Conservation (phyloP, 2,113 vertebrate species). For the Hippopotamus amphibius region DNA sequence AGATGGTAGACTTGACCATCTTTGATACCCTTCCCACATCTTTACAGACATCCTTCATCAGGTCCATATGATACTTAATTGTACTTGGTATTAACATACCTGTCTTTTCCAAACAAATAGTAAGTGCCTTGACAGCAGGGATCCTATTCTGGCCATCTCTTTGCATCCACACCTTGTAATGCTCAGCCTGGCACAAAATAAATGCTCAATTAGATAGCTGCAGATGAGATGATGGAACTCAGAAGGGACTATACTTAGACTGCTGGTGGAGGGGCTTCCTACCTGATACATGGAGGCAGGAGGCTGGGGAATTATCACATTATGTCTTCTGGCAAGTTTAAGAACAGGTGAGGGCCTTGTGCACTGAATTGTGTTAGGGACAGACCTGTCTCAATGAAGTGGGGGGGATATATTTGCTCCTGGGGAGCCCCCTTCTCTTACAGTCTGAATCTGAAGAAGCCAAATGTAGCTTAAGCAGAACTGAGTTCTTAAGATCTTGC, state of each 20-base stretch:
- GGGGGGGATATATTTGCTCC: not conserved
- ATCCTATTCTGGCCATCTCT: not conserved
- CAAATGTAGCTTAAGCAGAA: not conserved
- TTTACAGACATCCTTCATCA: not conserved
- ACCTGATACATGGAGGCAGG: not conserved
- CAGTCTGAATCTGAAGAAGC: not conserved
- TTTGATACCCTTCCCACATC: not conserved
- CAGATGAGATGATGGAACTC: not conserved
- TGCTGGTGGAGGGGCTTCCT: not conserved
- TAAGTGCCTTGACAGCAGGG: not conserved
- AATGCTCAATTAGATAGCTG: not conserved
- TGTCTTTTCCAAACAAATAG: not conserved
- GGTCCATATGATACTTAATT: not conserved
- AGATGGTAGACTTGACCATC: not conserved
- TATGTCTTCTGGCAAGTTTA: not conserved
- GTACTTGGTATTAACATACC: not conserved
- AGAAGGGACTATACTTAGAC: not conserved
- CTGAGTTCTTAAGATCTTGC: slow-evolving; percentile 16
- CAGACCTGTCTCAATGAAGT: not conserved
- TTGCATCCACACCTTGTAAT: not conserved
- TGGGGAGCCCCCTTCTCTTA: not conserved
- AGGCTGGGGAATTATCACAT: not conserved
- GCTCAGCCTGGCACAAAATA: not conserved
- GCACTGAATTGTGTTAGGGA: not conserved
- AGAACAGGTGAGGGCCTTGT: not conserved